These are phyloP conservation scores for Karalla daura DNA, from an alignment of 2,797 vertebrate genomes.

Conservation along the genomic window DNA sequence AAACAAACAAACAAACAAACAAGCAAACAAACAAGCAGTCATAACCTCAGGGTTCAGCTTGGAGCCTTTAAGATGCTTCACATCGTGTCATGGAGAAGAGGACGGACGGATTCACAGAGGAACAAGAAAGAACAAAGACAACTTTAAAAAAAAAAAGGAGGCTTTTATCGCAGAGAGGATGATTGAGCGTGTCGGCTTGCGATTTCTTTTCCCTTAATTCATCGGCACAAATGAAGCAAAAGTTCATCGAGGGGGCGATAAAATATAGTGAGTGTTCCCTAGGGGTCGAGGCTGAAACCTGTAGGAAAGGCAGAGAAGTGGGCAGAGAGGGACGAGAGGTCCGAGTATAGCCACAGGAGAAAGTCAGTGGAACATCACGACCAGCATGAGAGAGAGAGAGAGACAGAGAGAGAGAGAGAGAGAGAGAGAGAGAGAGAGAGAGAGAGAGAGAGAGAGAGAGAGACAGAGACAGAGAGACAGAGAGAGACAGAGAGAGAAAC, in stretches of 20 bases:
- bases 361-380: no score
- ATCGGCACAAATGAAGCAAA: slow-evolving; percentile 9
- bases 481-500: background rate
- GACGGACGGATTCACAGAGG: background rate
- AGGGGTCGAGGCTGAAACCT: background rate
- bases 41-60: background rate
- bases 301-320: slow-evolving; percentile 4
- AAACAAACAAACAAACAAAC: no score
- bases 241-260: background rate
- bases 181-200: slow-evolving; percentile 1
- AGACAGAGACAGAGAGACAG: no score
- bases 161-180: slow-evolving; percentile 6
- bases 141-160: background rate
- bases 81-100: background rate
- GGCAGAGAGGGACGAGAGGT: no score
- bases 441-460: no score
- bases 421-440: no score
- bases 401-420: no score
- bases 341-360: no score
- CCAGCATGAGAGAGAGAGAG: slow-evolving; percentile 1
- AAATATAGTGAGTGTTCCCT: slow-evolving; percentile 4
- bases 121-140: no score
- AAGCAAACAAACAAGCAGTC: background rate
- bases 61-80: background rate
- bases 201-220: slow-evolving; percentile 22